Conservation (phyloP, 2,888 invertebrate species). For the Clunio marinus region DNA sequence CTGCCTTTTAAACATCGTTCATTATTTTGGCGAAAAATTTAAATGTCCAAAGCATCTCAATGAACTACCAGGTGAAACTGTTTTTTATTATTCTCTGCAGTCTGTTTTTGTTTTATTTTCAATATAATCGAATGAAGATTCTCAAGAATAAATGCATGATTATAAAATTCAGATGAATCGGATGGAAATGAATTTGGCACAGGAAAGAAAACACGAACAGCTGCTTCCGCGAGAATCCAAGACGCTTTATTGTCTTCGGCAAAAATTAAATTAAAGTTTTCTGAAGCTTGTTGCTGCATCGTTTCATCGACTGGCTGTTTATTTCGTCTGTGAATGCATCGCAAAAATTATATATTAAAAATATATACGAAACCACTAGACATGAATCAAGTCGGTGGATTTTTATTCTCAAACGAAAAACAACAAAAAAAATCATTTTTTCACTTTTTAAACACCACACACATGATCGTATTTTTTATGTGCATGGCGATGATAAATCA, state of each 20-base stretch:
- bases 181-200: not conserved
- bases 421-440: not conserved
- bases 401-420: not conserved
- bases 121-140: not conserved
- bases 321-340: constrained; percentile 30
- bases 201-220: constrained; percentile 22
- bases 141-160: constrained; percentile 13
- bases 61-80: not conserved
- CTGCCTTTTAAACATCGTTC: not conserved
- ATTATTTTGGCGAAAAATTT: constrained; percentile 29
- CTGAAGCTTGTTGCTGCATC: not conserved
- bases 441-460: not conserved
- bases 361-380: constrained; percentile 38
- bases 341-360: too few species aligned
- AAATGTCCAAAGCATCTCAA: constrained; percentile 28
- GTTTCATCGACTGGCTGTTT: not conserved
- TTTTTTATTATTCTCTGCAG: not conserved
- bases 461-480: constrained; percentile 14
- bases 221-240: constrained; percentile 31
- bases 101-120: constrained; percentile 14
- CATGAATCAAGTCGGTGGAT: constrained; percentile 33
- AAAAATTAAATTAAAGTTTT: constrained; percentile 22
- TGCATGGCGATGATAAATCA: constrained; percentile 34
- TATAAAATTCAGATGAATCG: constrained; percentile 30
- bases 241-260: not conserved